These are phyloP conservation scores for Sus scrofa DNA, from an alignment of 2,113 vertebrate genomes.

Conservation along the genomic window T2T-Sscrofa CM000829.6:51872001-51872500, in stretches of 20 bases:
- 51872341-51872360: background rate
- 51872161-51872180: background rate
- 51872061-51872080: background rate
- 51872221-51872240: background rate
- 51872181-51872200: background rate
- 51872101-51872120: background rate
- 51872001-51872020: background rate
- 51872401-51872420: background rate
- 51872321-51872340: background rate
- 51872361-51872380: background rate
- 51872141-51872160: background rate
- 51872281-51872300: background rate
- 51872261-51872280: background rate
- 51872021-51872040: background rate
- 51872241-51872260: background rate
- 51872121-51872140: background rate
- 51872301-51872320: background rate
- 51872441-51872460: background rate
- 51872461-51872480: background rate
- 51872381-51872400: conserved; percentile 27
- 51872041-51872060: background rate
- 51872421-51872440: background rate
- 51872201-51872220: background rate
- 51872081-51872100: background rate
- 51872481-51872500: background rate